Evolutionary conservation across 2,888 invertebrate species (phyloP), one percentile per base, ranked within the genome.

Genomic region (Nephrotoma appendiculata): DNA sequence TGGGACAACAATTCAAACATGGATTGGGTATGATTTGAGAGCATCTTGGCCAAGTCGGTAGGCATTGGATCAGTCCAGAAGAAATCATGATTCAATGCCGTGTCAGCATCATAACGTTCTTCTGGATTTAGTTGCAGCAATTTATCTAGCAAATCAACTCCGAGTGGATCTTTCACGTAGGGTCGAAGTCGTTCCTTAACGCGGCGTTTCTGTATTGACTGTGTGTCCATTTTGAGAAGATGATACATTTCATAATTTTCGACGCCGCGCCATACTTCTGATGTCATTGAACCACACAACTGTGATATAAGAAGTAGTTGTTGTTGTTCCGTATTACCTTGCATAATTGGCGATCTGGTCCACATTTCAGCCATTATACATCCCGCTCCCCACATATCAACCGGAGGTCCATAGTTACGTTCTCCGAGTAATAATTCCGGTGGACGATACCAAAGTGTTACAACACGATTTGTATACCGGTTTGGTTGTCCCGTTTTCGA

Each of bases 281-380:
- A 96, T 0, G 96, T 97, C 88, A 99, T 98, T 0, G 98, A 97
- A 0, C 99, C 99, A 90, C 99, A 99, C 7, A 99, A 93, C 91
- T 98, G 98, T 0, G 97, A 97, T 88, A 99, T 99, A 15, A 99
- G 93, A 42, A 96, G 96, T 9, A 99, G 91, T 90, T 99, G 99
- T 90, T 98, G 97, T 89, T 98, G 98, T 89, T 99, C 99, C 0
- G 98, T 98, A 86, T 96, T 97, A 19, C 99, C 99, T 92, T 97
- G 97, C 97, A 98, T 97, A 87, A 98, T 97, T 0, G 98, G 99
- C 5, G 96, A 96, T 31, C 96, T 93, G 0, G 98, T 99, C 99
- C 99, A 99, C 98, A 99, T 98, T 92, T 99, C 99, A 0, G 99
- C 99, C 99, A 99, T 99, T 88, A 99, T 99, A 90, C 99, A 99